Base-by-base conservation (phyloP, 2,888 invertebrate genomes). In the Dichetophora obliterata region DNA sequence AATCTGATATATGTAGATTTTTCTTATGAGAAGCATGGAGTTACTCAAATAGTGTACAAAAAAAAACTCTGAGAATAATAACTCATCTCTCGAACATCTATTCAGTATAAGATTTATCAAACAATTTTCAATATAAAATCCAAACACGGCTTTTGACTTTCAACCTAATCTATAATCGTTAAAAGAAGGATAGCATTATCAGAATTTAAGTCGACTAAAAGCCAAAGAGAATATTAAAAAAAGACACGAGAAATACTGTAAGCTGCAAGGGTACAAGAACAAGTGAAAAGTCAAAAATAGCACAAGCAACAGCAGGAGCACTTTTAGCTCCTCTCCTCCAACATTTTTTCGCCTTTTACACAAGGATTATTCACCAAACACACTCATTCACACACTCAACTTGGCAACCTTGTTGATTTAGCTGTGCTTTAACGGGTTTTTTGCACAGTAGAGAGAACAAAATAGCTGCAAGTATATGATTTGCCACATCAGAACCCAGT, bases 101-200 rank as follows among this genome's bases (percentile, higher is more conserved):
- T 9, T 22, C 54, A 54, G 9, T 27, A 61, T 16, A 34, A n/a
- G 11, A 2, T 63, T 31, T 5, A 34, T 14, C 34, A 31, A 34
- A n/a, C 22, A 4, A n/a, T 34, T 63, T 63, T 34, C 24, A 43
- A 48, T 48, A 66, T 22, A 65, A 66, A 68, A 74, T 69, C 37
- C 68, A 73, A 34, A 57, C 66, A 72, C 37, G 27, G 27, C 31
- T 34, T 57, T 34, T 70, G 54, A 34, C n/a, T 57, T 74, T 74
- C 22, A 68, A 70, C 57, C 57, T 77, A 68, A 77, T 77, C 77
- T 74, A 77, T 74, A 77, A 77, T 77, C 69, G 74, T 77, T 74
- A 69, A 74, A 37, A 65, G 68, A 69, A 77, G 74, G 37, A 74
- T 43, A 70, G 63, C 19, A 63, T 70, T 54, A 19, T n/a, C n/a